phyloP scores from a whole-genome alignment of 2,113 vertebrate genomes.

The Fregata magnificens region DNA sequence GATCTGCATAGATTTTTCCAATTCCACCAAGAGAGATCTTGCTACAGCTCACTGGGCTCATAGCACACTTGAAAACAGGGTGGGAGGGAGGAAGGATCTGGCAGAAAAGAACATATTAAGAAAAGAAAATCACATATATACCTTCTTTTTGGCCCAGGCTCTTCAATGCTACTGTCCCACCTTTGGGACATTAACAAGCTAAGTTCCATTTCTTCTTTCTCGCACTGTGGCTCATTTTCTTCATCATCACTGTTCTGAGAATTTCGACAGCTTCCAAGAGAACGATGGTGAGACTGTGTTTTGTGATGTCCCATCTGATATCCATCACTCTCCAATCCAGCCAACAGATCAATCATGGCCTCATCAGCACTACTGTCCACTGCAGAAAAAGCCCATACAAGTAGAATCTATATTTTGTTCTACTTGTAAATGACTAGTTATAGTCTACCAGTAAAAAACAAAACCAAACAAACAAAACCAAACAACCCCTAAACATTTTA shows the following conservation, averaged over 20 bases:
- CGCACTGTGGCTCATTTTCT: constrained; percentile 88
- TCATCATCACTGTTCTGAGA: constrained; percentile 95
- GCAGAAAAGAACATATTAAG: not conserved
- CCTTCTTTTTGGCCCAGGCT: constrained; percentile 75
- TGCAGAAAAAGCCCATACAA: constrained; percentile 56
- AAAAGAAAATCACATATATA: constrained; percentile 37
- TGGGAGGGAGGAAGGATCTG: not conserved
- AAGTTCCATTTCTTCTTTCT: constrained; percentile 91
- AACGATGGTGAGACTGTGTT: constrained; percentile 70
- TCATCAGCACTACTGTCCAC: constrained; percentile 87
- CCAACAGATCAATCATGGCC: constrained; percentile 87
- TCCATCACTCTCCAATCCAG: constrained; percentile 87
- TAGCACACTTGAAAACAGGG: not conserved
- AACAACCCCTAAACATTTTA: not conserved
- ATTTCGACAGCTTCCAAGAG: constrained; percentile 76
- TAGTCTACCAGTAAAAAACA: not conserved
- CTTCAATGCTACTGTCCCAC: constrained; percentile 85
- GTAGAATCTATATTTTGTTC: constrained; percentile 10
- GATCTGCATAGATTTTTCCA: not conserved
- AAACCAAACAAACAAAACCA: not conserved
- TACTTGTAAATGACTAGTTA: not conserved
- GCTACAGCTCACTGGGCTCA: not conserved
- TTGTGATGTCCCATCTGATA: constrained; percentile 77
- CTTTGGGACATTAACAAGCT: constrained; percentile 94
- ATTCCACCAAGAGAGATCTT: not conserved